Conservation (phyloP, 2,888 invertebrate species). For the Glaucopsyche alexis region DNA sequence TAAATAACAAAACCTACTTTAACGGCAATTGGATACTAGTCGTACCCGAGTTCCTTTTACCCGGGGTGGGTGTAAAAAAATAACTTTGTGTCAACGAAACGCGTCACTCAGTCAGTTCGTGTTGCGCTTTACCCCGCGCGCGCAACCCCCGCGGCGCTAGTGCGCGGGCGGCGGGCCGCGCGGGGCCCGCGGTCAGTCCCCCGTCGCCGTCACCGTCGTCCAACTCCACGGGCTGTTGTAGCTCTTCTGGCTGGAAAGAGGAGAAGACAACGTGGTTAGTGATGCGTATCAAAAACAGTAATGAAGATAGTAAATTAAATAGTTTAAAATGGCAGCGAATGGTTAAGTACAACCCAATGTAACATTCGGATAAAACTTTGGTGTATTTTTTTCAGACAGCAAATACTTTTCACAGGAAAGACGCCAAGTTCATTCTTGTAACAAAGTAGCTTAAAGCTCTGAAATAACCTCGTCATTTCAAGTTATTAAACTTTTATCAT, state of each 20-base stretch:
- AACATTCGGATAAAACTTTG: not conserved
- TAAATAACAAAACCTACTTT: slow-evolving; percentile 11
- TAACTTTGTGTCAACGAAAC: slow-evolving; percentile 20
- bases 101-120: slow-evolving; percentile 29
- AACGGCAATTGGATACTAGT: slow-evolving; percentile 11
- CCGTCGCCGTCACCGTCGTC: slow-evolving; percentile 82
- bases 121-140: slow-evolving; percentile 34
- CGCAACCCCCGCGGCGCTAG: slow-evolving; percentile 45
- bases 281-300: not conserved
- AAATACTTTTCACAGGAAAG: not conserved
- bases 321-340: not conserved
- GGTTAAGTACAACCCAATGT: not conserved
- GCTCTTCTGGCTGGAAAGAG: slow-evolving; percentile 79
- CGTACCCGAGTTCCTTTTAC: not conserved
- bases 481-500: not conserved
- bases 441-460: not conserved
- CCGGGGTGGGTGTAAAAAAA: slow-evolving; percentile 16
- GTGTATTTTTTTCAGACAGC: not conserved
- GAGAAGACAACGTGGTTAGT: slow-evolving; percentile 33
- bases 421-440: not conserved
- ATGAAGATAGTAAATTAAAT: not conserved
- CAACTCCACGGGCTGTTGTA: slow-evolving; percentile 83
- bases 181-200: slow-evolving; percentile 83
- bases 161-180: slow-evolving; percentile 73
- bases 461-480: not conserved